phyloP scores from a whole-genome alignment of 2,113 vertebrate genomes.

The Hydrolagus affinis region DNA sequence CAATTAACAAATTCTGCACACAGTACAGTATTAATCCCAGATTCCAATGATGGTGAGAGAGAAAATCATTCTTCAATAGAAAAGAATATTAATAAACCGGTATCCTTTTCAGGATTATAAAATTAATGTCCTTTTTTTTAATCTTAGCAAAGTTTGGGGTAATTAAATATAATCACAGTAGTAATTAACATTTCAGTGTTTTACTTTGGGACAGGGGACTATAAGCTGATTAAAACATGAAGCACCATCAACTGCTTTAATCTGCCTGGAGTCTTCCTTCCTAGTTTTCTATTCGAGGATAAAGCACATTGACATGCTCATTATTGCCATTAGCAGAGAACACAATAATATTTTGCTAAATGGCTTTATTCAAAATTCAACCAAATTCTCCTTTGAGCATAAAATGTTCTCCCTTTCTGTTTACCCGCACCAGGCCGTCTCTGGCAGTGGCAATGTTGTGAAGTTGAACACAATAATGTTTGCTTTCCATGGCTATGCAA shows the following conservation, averaged over 20 bases:
- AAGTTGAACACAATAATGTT: not conserved
- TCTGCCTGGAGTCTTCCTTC: not conserved
- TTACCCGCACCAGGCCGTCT: not conserved
- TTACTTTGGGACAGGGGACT: not conserved
- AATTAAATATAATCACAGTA: constrained; percentile 20
- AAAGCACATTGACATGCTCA: not conserved
- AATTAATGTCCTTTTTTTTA: not conserved
- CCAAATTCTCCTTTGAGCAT: constrained; percentile 11
- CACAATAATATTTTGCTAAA: constrained; percentile 27
- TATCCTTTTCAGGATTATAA: not conserved
- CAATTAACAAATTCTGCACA: constrained; percentile 23
- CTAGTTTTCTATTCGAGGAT: no score
- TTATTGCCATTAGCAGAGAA: constrained; percentile 17
- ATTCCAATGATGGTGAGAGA: not conserved
- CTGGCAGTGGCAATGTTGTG: not conserved
- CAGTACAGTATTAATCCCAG: not conserved
- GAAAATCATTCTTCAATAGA: not conserved
- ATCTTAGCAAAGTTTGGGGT: not conserved
- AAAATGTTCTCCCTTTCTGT: constrained; percentile 4
- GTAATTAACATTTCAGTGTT: constrained; percentile 23
- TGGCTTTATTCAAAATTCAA: not conserved
- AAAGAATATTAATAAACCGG: not conserved
- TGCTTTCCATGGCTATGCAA: not conserved
- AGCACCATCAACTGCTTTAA: constrained; percentile 3
- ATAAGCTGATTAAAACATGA: constrained; percentile 28